Base-by-base conservation (phyloP, 2,113 vertebrate genomes). In the Geococcyx californianus region DNA sequence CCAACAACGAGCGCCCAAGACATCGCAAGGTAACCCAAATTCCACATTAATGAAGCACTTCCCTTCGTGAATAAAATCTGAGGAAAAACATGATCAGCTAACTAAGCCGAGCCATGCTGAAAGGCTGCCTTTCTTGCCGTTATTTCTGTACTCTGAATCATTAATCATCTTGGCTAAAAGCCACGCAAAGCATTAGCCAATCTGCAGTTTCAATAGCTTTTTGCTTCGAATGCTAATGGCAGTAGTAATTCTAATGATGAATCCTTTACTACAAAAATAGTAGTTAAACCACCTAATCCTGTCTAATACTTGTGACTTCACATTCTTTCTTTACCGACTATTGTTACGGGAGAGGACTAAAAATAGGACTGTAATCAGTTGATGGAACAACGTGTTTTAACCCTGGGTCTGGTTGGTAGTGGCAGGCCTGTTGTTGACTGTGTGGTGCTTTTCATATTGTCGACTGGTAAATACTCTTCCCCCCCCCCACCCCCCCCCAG, bases 241-340 rank as follows among this genome's bases (percentile, higher is more conserved):
- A 81, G 67, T 79, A 96, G 94, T 84, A 81, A 11, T 95, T 92
- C 87, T 88, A 95, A 24, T 51, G 90, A 78, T 87, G 90, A 94
- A 72, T 88, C 87, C 92, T 92, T 92, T 81, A 52, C 93, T 94
- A 96, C 92, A 90, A 66, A 96, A 92, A 89, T 80, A 94, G 76
- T 95, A 82, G 79, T 94, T 96, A 89, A 96, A 96, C 60, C 96
- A 95, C 90, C 93, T 96, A 96, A 96, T 96, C 94, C 93, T 44
- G 36, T 28, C 93, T 95, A 81, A 95, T 90, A 90, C 93, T 93
- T 96, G 64, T 90, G 92, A 95, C 85, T 95, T 95, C 54, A 78
- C 83, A 3, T 94, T 96, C 93, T 95, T 89, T 84, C 85, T 85
- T 73, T 90, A 49, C 75, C 6, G 16, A 55, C 93, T 60, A 93